Evolutionary conservation across 2,113 vertebrate genomes (phyloP).

Genomic region (Apodemus sylvaticus): DNA sequence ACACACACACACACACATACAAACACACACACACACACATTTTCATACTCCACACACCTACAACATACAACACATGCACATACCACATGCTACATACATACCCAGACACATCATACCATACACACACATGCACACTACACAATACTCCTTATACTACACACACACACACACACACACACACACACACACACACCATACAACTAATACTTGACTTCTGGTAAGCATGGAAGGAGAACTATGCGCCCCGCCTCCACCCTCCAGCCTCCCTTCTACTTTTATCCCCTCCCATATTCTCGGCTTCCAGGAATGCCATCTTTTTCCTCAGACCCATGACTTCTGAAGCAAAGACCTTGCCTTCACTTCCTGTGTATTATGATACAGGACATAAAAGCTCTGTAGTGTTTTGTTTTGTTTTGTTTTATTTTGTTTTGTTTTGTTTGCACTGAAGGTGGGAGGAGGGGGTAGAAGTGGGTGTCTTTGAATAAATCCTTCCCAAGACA

Average conservation of each 20-base stretch:
- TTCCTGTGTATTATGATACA: neutral
- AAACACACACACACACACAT: neutral
- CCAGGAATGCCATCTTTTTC: neutral
- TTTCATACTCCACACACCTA: neutral
- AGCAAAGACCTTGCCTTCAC: neutral
- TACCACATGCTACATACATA: neutral
- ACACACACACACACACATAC: neutral
- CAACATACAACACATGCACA: neutral
- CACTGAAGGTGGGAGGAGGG: neutral
- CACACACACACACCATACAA: neutral
- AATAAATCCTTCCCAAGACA: neutral
- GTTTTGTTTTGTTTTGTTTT: too few species aligned
- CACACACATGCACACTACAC: neutral
- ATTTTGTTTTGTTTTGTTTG: neutral
- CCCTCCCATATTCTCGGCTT: too few species aligned
- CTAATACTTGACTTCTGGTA: too few species aligned
- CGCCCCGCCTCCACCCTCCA: neutral
- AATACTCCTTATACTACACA: neutral
- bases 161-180: neutral
- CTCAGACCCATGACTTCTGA: neutral
- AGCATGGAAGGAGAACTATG: neutral
- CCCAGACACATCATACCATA: neutral
- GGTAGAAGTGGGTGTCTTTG: neutral
- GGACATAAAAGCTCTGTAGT: neutral
- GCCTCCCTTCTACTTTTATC: neutral